Conservation (phyloP, 2,888 invertebrate species). For the Scaptomyza flava region DNA sequence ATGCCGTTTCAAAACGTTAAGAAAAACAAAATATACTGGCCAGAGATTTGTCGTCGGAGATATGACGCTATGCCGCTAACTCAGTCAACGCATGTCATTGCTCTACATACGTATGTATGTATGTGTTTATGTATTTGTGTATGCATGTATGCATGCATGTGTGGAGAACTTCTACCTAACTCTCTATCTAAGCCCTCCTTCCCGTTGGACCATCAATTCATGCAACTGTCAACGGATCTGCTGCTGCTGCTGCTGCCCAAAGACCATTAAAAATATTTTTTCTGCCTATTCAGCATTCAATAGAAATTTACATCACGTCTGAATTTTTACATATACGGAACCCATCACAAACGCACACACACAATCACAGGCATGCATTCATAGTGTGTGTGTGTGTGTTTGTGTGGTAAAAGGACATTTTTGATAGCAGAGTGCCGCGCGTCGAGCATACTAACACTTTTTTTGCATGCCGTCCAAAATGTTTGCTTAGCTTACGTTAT, state of each 20-base stretch:
- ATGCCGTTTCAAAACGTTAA: too few relatives aligned
- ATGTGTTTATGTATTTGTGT: neutral
- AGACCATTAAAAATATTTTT: slow-evolving; percentile 79
- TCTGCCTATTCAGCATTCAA: slow-evolving; percentile 79
- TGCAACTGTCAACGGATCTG: slow-evolving; percentile 56
- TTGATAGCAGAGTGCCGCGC: slow-evolving; percentile 68
- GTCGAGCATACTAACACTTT: slow-evolving; percentile 76
- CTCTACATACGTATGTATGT: slow-evolving; percentile 37
- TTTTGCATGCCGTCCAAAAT: slow-evolving; percentile 64
- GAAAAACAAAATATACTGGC: too few relatives aligned
- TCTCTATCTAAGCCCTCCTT: neutral
- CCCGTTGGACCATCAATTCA: slow-evolving; percentile 39
- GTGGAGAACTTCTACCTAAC: neutral
- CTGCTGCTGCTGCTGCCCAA: slow-evolving; percentile 45
- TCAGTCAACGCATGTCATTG: slow-evolving; percentile 43
- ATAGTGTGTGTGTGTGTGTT: slow-evolving; percentile 6
- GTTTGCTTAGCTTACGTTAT: slow-evolving; percentile 71
- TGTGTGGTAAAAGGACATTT: slow-evolving; percentile 70
- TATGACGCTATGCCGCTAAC: slow-evolving; percentile 6
- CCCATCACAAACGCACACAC: slow-evolving; percentile 12
- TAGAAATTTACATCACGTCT: slow-evolving; percentile 81
- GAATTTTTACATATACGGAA: slow-evolving; percentile 65
- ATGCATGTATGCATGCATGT: neutral
- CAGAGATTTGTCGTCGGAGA: too few relatives aligned
- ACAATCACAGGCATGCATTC: neutral